Base-by-base conservation (phyloP, 2,888 invertebrate genomes). In the Lasioglossum calceatum region DNA sequence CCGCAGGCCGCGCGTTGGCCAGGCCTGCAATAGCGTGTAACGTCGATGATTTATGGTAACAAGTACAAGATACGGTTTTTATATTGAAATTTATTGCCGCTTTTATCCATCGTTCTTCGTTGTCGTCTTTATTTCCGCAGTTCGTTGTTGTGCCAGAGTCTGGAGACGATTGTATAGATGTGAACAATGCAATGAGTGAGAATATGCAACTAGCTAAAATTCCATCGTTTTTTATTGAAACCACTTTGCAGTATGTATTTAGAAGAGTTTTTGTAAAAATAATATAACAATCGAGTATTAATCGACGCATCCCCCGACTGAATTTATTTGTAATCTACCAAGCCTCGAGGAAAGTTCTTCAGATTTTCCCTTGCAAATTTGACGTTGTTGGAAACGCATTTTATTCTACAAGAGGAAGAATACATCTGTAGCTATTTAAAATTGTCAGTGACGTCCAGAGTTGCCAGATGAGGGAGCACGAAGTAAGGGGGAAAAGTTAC, bases 201-300 rank as follows among this genome's bases (percentile, higher is more conserved):
- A 82, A 19, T 47, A 5, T 0, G 27, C 19, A 36, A 50, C 50
- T 44, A 76, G 10, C 27, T 61, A 54, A 67, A 67, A 47, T 16
- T 36, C 44, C 27, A 19, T 81, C n/a, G 61, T 61, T 78, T 54
- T 32, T 70, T 23, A 39, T 70, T 23, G 23, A 42, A 42, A 19
- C 23, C 12, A 73, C 27, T 64, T 73, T 39, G n/a, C 73, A 73
- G 70, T 61, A 75, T 75, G 70, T 61, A 75, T 75, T 70, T 74
- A 32, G 54, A 81, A 32, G 27, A 54, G 36, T 10, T 39, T 16
- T n/a, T 39, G 54, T 54, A 70, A 70, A 58, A 74, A 47, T 67
- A 19, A 54, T 77, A 19, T 80, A 27, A 47, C 32, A 47, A 47
- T 42, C 8, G 12, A 67, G 71, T n/a, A 12, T 4, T 10, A 54